Conservation (phyloP, 2,113 vertebrate species). For the Cheilinus undulatus region DNA sequence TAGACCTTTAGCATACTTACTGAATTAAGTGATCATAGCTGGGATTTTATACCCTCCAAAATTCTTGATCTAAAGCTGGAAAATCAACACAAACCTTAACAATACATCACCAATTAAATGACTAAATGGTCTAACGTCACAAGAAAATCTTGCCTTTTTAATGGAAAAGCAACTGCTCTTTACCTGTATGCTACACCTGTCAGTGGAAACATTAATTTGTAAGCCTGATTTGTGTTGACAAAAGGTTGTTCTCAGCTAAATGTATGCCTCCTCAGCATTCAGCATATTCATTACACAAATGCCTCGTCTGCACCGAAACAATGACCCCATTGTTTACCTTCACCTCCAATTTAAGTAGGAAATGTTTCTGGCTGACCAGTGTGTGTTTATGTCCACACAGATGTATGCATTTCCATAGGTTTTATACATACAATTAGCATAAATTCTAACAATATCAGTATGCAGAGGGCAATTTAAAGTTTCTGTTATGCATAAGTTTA, state of each 20-base stretch:
- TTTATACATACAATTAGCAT: slow-evolving; percentile 12
- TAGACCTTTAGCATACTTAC: too few species aligned
- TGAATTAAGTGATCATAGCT: too few species aligned
- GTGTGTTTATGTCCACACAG: neutral
- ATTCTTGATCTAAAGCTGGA: too few species aligned
- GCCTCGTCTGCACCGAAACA: slow-evolving; percentile 44
- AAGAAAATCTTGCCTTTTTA: neutral
- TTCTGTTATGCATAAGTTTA: neutral
- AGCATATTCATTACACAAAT: slow-evolving; percentile 45
- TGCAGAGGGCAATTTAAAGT: neutral
- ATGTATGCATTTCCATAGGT: neutral
- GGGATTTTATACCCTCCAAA: too few species aligned
- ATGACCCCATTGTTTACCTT: slow-evolving; percentile 54
- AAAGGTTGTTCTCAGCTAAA: slow-evolving; percentile 19
- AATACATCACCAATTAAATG: too few species aligned
- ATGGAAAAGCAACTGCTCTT: neutral
- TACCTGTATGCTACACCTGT: neutral
- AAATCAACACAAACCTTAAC: too few species aligned
- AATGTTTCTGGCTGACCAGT: slow-evolving; percentile 26
- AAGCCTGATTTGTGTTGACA: slow-evolving; percentile 36
- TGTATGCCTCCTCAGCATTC: slow-evolving; percentile 21
- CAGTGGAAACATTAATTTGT: slow-evolving; percentile 19
- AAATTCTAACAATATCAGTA: slow-evolving; percentile 24
- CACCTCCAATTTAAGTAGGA: slow-evolving; percentile 25
- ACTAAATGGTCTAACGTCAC: too few species aligned